Evolutionary conservation across 2,113 vertebrate species (phyloP).

Genomic region (Notothenia coriiceps): DNA sequence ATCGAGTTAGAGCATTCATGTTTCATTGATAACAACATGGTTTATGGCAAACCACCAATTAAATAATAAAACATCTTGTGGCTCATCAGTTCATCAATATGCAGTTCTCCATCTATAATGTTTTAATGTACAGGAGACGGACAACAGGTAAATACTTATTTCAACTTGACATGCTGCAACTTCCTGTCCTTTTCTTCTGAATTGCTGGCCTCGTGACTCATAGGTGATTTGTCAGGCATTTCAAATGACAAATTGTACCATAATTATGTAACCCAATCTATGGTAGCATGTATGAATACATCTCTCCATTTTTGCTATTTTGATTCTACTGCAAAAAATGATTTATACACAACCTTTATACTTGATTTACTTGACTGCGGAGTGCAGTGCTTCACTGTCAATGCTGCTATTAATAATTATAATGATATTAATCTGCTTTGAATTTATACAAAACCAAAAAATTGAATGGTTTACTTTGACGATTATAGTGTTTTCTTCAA

Average conservation of each 20-base stretch:
- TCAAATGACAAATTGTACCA: not conserved
- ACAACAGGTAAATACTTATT: not conserved
- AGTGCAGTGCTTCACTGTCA: not conserved
- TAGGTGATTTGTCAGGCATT: not conserved
- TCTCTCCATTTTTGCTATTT: not conserved
- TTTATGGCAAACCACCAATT: too few species aligned
- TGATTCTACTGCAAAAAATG: not conserved
- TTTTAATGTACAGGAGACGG: too few species aligned
- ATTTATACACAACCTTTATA: constrained; percentile 6
- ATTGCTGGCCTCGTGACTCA: not conserved
- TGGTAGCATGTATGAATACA: not conserved
- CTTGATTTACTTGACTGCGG: constrained; percentile 3
- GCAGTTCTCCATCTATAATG: too few species aligned
- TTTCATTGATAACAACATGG: too few species aligned
- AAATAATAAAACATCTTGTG: too few species aligned
- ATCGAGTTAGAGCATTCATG: too few species aligned
- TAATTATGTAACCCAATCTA: not conserved
- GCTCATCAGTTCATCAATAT: too few species aligned
- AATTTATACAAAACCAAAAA: not conserved
- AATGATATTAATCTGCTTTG: not conserved
- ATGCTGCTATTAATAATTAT: not conserved
- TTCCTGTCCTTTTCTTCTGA: not conserved
- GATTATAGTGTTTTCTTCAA: not conserved
- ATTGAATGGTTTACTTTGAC: not conserved
- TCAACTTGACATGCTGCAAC: not conserved